Base-by-base conservation (phyloP, 1,140 invertebrate genomes). In the Caenorhabditis remanei region DNA sequence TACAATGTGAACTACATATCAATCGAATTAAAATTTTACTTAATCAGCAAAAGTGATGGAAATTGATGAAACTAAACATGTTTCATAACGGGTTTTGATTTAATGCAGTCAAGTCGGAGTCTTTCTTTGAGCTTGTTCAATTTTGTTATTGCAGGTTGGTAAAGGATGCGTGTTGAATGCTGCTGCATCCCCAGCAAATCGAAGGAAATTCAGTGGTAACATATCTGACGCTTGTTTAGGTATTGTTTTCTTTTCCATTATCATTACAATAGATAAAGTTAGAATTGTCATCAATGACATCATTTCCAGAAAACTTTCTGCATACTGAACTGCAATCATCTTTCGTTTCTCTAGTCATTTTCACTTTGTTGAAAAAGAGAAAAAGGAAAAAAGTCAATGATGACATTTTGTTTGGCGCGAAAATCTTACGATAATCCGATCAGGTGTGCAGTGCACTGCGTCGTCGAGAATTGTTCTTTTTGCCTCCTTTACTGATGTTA, bases 251-350 rank as follows among this genome's bases (percentile, higher is more conserved):
- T 79, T n/a, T n/a, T 1, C 21, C 9, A 53, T 53, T 53, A 8
- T 53, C 9, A 53, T 71, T n/a, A 71, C 19, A 41, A 40, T 46
- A n/a, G 67, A 46, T 71, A 71, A 43, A 43, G 19, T 6, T 14
- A 40, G 58, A 11, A 21, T 53, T 79, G 21, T 50, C 46, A 79
- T 79, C 71, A 79, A 71, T 79, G 46, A 79, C 46, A 79, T 79
- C 71, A 79, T 53, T 79, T 79, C 19, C 46, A 50, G 40, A 50
- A 6, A 71, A 46, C 43, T 71, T 71, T 71, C 32, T 58, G 56
- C 56, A 58, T 58, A n/a, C 56, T 9, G 13, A 65, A 65, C 63
- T 71, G 65, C 40, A 71, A 14, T 32, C 41, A 46, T 46, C 11
- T n/a, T 53, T 24, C 53, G 6, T 32, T n/a, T 32, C 32, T 32